These are phyloP conservation scores for Notothenia coriiceps DNA, from an alignment of 2,113 vertebrate species.

Conservation along the genomic window DNA sequence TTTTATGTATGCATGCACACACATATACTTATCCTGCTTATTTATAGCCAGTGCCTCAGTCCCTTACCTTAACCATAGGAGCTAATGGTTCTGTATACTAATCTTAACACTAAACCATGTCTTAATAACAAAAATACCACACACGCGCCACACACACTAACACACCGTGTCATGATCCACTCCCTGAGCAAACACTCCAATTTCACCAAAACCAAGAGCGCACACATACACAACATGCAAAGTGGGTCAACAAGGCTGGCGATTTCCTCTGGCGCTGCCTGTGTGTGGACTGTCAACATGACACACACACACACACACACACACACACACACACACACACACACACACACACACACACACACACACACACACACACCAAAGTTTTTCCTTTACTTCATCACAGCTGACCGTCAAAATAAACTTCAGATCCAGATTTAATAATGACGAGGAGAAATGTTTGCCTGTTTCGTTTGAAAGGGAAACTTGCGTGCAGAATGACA, in stretches of 20 bases:
- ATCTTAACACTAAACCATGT: background rate
- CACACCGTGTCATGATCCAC: constrained; percentile 50
- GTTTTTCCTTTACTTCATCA: background rate
- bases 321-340: constrained; percentile 7
- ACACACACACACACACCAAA: constrained; percentile 7
- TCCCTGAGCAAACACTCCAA: constrained; percentile 70
- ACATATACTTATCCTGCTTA: background rate
- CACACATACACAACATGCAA: constrained; percentile 33
- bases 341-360: constrained; percentile 58
- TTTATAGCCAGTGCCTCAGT: background rate
- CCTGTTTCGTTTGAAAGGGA: constrained; percentile 3
- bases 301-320: constrained; percentile 19
- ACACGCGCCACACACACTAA: background rate
- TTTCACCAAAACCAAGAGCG: constrained; percentile 54
- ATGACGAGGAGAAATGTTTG: background rate
- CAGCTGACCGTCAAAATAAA: constrained; percentile 31
- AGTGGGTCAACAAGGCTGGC: constrained; percentile 72
- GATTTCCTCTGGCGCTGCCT: constrained; percentile 73
- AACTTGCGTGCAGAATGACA: constrained; percentile 5
- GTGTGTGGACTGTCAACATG: constrained; percentile 78
- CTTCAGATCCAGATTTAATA: constrained; percentile 4
- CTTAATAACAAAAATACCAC: background rate
- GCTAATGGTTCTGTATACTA: background rate
- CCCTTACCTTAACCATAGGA: background rate
- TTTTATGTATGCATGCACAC: background rate